A percentile compares a stretch with the other conserved stretches of the same genome.
Evolutionary conservation across 64 coral and sea anemone species (phyloP).

Genomic region (Cladopsammia gracilis): DNA sequence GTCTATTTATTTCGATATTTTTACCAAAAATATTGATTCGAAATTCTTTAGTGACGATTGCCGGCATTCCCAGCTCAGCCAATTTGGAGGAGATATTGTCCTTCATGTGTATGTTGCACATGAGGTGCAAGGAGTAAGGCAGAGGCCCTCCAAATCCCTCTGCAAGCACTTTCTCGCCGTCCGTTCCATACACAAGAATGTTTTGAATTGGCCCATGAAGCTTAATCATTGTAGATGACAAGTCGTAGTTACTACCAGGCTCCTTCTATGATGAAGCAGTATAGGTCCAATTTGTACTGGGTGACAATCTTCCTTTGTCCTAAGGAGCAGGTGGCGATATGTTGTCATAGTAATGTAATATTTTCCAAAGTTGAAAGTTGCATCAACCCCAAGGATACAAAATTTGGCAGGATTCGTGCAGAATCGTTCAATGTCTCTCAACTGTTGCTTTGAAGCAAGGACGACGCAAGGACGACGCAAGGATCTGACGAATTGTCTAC

Average conservation of each 20-base stretch:
- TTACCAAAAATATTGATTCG: slow-evolving; percentile 73
- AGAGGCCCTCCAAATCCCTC: slow-evolving; percentile 72
- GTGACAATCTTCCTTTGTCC: slow-evolving; percentile 37
- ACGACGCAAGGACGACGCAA: slow-evolving; percentile 69
- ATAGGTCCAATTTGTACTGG: slow-evolving; percentile 74
- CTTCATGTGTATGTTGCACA: slow-evolving; percentile 80
- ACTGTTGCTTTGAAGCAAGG: slow-evolving; percentile 66
- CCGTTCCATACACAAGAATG: slow-evolving; percentile 59
- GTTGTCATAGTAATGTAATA: slow-evolving; percentile 58
- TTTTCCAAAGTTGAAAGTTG: slow-evolving; percentile 70
- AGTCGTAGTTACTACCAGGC: slow-evolving; percentile 47
- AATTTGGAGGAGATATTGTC: slow-evolving; percentile 73
- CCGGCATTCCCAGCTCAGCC: slow-evolving; percentile 30
- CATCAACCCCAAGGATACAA: slow-evolving; percentile 68
- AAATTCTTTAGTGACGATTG: slow-evolving; percentile 21
- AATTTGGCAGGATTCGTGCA: slow-evolving; percentile 69
- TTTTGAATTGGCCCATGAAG: slow-evolving; percentile 43
- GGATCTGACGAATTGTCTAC: slow-evolving; percentile 54
- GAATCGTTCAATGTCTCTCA: slow-evolving; percentile 71
- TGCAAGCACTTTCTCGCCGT: slow-evolving; percentile 43
- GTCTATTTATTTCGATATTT: slow-evolving; percentile 10
- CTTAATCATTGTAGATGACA: slow-evolving; percentile 74
- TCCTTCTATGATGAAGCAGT: slow-evolving; percentile 72
- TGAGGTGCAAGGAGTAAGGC: slow-evolving; percentile 47
- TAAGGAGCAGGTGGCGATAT: slow-evolving; percentile 45